Evolutionary conservation across 2,113 vertebrate genomes (phyloP), one percentile per base, ranked within the genome.

Genomic region (Campylomormyrus tamandua): DNA sequence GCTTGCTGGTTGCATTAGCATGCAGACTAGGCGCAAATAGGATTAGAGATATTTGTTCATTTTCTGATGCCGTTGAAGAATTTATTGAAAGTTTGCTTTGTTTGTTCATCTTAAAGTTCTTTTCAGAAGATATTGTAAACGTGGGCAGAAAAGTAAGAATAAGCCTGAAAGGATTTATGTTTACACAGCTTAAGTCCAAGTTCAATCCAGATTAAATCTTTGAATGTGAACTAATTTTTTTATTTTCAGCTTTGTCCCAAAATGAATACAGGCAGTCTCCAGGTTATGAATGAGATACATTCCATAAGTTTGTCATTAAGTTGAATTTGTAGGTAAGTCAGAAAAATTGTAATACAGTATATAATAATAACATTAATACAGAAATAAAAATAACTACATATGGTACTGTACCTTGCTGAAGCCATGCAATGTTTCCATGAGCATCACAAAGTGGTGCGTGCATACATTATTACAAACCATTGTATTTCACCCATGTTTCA

Each of bases 31-130:
- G 24, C 6, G 0, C 80, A 24, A 17, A 48, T 5, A 86, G 46
- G 46, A 86, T 86, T 86, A 50, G 3, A 86, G 46, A 49, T 86
- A 46, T 49, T 86, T 50, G 83, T 50, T 49, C 83, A 86, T 86
- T 86, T 86, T 3, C 83, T 27, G 46, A 86, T n/a, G 24, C 83
- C 13, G 24, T 45, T 49, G 45, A n/a, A 86, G 83, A 48, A 49
- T 48, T 86, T 48, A 50, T 45, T 48, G 10, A 3, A 86, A 27
- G n/a, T 50, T 86, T 50, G 45, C 24, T 19, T n/a, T 11, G 19
- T 48, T 19, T n/a, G 46, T 50, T 31, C n/a, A 9, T 15, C 45
- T 86, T 46, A 50, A 86, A 46, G n/a, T 86, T 46, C 15, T 24
- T 45, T 50, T 48, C 83, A 24, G 19, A 45, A 42, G 46, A 49